A percentile compares a stretch with the other conserved stretches of the same genome.
Conservation (phyloP, 2,797 vertebrate genomes). For the Peromyscus nudipes region DNA sequence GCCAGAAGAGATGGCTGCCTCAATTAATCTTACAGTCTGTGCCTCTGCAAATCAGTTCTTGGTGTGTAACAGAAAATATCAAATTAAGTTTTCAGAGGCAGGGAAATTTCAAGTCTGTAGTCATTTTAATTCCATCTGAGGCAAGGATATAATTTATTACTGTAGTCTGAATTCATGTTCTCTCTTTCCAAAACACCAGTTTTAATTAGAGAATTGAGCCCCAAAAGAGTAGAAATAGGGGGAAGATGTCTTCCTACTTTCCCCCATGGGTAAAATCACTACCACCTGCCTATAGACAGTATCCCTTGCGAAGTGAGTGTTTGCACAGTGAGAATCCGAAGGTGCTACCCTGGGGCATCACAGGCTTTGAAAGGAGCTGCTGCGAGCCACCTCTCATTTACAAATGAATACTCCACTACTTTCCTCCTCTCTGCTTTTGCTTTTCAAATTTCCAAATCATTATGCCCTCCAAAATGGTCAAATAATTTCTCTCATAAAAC, state of each 20-base stretch:
- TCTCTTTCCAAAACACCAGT: constrained; percentile 82
- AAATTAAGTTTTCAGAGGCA: constrained; percentile 84
- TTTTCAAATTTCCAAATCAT: constrained; percentile 69
- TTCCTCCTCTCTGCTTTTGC: constrained; percentile 7
- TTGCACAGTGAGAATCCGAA: neutral
- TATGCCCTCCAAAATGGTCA: constrained; percentile 58
- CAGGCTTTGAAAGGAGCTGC: constrained; percentile 7
- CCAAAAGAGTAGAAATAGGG: constrained; percentile 66
- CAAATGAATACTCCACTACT: neutral
- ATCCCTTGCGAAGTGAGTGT: neutral
- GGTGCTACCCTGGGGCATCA: neutral
- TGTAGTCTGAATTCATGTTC: constrained; percentile 77
- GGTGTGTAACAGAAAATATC: constrained; percentile 84
- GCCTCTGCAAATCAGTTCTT: constrained; percentile 79
- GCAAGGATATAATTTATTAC: constrained; percentile 74
- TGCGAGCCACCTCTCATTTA: neutral
- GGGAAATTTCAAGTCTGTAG: constrained; percentile 82
- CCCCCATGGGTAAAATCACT: neutral
- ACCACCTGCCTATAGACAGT: neutral
- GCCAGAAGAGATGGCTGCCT: constrained; percentile 82
- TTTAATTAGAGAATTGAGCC: constrained; percentile 82
- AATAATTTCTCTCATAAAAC: constrained; percentile 60
- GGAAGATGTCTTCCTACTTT: neutral
- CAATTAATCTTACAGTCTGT: constrained; percentile 83
- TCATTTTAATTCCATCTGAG: constrained; percentile 83